Conservation (phyloP, 2,113 vertebrate species). For the Stigmatopora argus region DNA sequence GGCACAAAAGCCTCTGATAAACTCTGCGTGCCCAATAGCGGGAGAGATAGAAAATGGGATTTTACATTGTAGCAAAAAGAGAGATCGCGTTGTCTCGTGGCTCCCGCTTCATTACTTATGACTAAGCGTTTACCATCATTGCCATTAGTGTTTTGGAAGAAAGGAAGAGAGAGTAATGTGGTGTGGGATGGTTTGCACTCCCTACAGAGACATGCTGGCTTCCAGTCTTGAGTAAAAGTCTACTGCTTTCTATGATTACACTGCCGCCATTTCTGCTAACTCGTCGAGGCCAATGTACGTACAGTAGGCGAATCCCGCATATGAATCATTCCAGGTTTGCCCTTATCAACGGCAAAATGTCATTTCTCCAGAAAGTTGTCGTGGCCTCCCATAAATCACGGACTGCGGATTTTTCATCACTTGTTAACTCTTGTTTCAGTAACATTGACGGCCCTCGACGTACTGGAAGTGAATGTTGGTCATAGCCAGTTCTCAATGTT, state of each 20-base stretch:
- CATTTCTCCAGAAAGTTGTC: too few species aligned
- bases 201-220: constrained; percentile 50
- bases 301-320: not conserved
- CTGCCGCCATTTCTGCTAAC: constrained; percentile 32
- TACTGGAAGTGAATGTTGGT: too few species aligned
- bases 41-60: constrained; percentile 54
- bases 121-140: constrained; percentile 57
- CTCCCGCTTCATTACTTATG: constrained; percentile 48
- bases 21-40: constrained; percentile 54
- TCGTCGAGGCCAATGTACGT: not conserved
- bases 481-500: too few species aligned
- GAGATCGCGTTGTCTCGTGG: constrained; percentile 45
- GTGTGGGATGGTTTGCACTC: constrained; percentile 50
- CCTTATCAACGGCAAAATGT: too few species aligned
- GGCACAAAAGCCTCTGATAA: constrained; percentile 64
- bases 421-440: too few species aligned
- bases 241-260: constrained; percentile 32
- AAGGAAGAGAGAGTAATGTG: constrained; percentile 36
- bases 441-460: too few species aligned
- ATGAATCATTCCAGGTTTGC: not conserved
- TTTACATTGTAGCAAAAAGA: constrained; percentile 44
- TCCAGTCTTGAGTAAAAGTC: constrained; percentile 41
- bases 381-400: too few species aligned
- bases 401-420: too few species aligned
- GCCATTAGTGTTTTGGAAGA: constrained; percentile 45